Percentiles rank a stretch among this genome's conserved stretches.
Conservation (phyloP, 2,888 invertebrate genomes). For the Drosophila dives region DNA sequence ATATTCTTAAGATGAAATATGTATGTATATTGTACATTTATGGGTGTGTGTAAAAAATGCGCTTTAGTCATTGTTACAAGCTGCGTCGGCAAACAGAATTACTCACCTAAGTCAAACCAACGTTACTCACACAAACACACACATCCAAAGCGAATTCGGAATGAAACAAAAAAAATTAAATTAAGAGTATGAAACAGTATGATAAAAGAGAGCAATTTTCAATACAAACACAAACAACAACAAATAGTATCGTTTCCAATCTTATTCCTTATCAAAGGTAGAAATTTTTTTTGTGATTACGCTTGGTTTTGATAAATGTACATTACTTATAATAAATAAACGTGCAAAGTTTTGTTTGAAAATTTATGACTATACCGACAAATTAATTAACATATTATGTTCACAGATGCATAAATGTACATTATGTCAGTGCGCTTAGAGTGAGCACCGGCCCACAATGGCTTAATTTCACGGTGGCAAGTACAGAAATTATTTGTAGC, state of each 20-base stretch:
- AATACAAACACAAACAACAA: conserved; percentile 21
- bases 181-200: not conserved
- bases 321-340: not conserved
- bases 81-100: conserved; percentile 52
- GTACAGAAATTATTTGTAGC: not conserved
- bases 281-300: conserved; percentile 49
- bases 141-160: conserved; percentile 14
- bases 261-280: conserved; percentile 44
- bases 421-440: not conserved
- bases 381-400: not conserved
- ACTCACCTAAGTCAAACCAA: conserved; percentile 57
- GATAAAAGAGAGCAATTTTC: conserved; percentile 32
- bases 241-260: conserved; percentile 30
- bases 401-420: not conserved
- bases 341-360: not conserved
- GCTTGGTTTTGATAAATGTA: not conserved
- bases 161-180: conserved; percentile 12
- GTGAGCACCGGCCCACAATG: not conserved
- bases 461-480: too few relatives aligned
- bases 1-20: not conserved
- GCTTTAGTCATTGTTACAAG: conserved; percentile 63
- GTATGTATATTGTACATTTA: not conserved
- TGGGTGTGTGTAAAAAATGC: conserved; percentile 1
- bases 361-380: not conserved
- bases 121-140: conserved; percentile 47